Percentiles rank a stretch among this genome's conserved stretches.
Evolutionary conservation across 2,797 vertebrate genomes (phyloP).

Genomic region (Typhlichthys subterraneus): DNA sequence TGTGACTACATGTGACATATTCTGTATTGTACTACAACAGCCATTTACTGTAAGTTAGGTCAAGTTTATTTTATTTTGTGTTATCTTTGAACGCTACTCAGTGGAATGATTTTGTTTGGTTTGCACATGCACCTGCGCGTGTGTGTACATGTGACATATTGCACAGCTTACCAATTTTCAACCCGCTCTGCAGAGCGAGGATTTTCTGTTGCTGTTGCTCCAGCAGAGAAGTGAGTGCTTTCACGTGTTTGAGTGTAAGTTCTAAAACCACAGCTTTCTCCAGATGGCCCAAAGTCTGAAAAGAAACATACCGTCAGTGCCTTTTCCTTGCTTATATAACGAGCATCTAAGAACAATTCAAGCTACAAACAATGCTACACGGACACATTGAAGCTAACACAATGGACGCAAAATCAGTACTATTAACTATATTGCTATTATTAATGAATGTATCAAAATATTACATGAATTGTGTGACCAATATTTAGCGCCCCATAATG

Average conservation of each 20-base stretch:
- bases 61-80: too few relatives aligned
- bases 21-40: background rate
- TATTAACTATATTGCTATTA: too few relatives aligned
- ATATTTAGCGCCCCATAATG: too few relatives aligned
- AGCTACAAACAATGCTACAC: background rate
- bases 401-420: too few relatives aligned
- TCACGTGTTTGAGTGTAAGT: constrained; percentile 96
- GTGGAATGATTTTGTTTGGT: constrained; percentile 8
- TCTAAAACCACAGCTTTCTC: constrained; percentile 98
- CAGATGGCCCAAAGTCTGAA: constrained; percentile 95
- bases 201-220: constrained; percentile 99
- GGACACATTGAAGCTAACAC: too few relatives aligned
- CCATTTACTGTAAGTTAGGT: too few relatives aligned
- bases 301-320: constrained; percentile 63
- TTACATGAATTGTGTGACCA: too few relatives aligned
- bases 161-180: constrained; percentile 73
- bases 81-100: constrained; percentile 17
- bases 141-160: constrained; percentile 1
- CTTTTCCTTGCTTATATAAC: constrained; percentile 43
- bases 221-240: constrained; percentile 89
- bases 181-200: constrained; percentile 88
- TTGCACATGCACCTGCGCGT: background rate
- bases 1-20: background rate
- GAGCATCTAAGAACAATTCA: constrained; percentile 3
- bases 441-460: too few relatives aligned